Conservation (phyloP, 2,113 vertebrate genomes). For the Crocuta crocuta region DNA sequence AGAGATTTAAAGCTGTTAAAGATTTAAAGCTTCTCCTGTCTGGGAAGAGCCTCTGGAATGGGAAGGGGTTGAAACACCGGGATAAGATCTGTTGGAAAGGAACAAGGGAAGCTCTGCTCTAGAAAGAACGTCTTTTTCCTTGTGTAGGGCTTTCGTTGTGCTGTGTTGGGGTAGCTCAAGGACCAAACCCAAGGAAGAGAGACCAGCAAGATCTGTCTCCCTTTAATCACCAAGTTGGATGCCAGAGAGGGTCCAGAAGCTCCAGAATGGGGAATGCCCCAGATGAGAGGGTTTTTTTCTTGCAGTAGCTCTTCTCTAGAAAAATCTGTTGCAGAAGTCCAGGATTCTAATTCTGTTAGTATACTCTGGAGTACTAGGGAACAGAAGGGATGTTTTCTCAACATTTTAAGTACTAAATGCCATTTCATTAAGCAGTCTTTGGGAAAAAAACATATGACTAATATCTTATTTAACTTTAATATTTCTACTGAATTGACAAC, state of each 20-base stretch:
- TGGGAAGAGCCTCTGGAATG: background rate
- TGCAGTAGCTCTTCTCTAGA: background rate
- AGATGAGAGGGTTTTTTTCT: background rate
- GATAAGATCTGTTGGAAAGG: background rate
- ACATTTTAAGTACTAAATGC: background rate
- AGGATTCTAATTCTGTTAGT: background rate
- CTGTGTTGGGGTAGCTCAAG: background rate
- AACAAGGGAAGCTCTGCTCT: background rate
- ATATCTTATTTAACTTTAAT: conserved; percentile 63
- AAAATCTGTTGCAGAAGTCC: background rate
- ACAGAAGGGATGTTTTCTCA: conserved; percentile 15
- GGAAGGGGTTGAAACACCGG: background rate
- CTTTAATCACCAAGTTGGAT: background rate
- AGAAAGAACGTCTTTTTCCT: too few relatives aligned
- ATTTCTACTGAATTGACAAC: conserved; percentile 39
- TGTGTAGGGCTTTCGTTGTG: background rate
- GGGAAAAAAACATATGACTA: conserved; percentile 37
- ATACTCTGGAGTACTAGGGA: background rate
- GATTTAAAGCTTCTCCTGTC: background rate
- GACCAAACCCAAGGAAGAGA: background rate
- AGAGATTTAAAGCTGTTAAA: background rate
- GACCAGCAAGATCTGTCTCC: background rate
- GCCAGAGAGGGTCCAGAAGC: background rate
- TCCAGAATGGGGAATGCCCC: background rate
- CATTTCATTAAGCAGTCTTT: conserved; percentile 43